phyloP scores from a whole-genome alignment of 2,888 invertebrate species.

The Cephus sareptanus region DNA sequence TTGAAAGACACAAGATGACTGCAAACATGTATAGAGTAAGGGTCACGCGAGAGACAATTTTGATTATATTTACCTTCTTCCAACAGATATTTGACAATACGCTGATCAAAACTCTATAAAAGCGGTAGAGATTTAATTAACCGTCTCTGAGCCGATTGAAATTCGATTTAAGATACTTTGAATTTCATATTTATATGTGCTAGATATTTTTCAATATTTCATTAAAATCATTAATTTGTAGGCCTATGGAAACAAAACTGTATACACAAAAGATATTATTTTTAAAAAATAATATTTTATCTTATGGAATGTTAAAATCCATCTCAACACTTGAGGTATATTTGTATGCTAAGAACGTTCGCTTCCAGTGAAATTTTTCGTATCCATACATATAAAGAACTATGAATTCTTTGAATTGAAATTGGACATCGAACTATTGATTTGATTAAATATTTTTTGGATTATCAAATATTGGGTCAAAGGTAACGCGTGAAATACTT shows the following conservation, averaged over 20 bases:
- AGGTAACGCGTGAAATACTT: neutral
- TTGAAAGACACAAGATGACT: neutral
- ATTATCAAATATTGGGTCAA: neutral
- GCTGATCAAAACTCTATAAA: neutral
- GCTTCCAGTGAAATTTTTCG: neutral
- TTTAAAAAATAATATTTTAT: no score
- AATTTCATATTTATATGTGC: neutral
- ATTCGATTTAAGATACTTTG: neutral
- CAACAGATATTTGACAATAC: neutral
- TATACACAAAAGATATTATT: no score
- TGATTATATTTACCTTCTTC: constrained; percentile 1
- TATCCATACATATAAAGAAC: neutral
- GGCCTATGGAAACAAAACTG: no score
- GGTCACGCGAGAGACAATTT: neutral
- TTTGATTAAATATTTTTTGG: neutral
- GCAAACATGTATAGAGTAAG: neutral
- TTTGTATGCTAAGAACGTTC: neutral
- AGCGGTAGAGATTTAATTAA: neutral
- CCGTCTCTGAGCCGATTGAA: neutral
- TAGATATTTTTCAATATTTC: neutral
- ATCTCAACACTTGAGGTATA: neutral
- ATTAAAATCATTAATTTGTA: neutral
- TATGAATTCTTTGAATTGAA: neutral
- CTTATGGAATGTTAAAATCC: no score
- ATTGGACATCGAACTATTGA: no score